Percentiles rank a stretch among this genome's conserved stretches.
Conservation (phyloP, 2,797 vertebrate genomes). For the Sebastes kiyomatsui region DNA sequence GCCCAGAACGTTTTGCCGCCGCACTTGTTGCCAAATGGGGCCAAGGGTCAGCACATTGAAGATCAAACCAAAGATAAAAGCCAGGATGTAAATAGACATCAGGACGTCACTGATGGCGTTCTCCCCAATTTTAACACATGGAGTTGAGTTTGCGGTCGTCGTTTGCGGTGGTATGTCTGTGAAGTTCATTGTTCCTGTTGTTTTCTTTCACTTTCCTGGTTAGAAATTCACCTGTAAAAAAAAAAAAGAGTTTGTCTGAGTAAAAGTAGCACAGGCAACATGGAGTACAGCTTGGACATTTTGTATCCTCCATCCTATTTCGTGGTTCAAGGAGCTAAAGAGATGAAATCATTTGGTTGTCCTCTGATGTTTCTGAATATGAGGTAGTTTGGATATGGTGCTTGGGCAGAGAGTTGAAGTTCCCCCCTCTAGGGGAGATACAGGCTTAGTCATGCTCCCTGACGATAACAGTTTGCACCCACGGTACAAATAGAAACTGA, state of each 20-base stretch:
- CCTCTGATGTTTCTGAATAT: background rate
- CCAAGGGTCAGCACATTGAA: slow-evolving; percentile 81
- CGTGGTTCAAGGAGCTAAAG: slow-evolving; percentile 11
- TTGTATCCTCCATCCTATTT: slow-evolving; percentile 28
- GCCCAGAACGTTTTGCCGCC: slow-evolving; percentile 77
- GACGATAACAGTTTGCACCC: slow-evolving; percentile 4
- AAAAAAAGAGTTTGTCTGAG: background rate
- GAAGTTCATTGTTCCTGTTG: slow-evolving; percentile 20
- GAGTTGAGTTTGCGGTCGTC: background rate
- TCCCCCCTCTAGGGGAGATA: background rate
- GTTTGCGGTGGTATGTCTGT: background rate
- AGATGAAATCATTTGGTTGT: background rate
- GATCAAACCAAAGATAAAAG: slow-evolving; percentile 78
- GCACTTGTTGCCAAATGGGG: slow-evolving; percentile 80
- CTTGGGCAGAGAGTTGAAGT: background rate
- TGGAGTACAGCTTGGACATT: background rate
- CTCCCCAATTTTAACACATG: slow-evolving; percentile 56
- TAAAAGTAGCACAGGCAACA: background rate
- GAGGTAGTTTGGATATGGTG: slow-evolving; percentile 11
- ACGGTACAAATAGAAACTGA: background rate
- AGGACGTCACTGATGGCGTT: slow-evolving; percentile 68
- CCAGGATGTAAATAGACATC: slow-evolving; percentile 80
- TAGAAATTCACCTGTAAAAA: slow-evolving; percentile 47
- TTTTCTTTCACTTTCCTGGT: background rate
- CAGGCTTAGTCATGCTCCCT: slow-evolving; percentile 24